These are phyloP conservation scores for Thera obeliscata DNA, from an alignment of 2,888 invertebrate genomes.

Conservation along the genomic window DNA sequence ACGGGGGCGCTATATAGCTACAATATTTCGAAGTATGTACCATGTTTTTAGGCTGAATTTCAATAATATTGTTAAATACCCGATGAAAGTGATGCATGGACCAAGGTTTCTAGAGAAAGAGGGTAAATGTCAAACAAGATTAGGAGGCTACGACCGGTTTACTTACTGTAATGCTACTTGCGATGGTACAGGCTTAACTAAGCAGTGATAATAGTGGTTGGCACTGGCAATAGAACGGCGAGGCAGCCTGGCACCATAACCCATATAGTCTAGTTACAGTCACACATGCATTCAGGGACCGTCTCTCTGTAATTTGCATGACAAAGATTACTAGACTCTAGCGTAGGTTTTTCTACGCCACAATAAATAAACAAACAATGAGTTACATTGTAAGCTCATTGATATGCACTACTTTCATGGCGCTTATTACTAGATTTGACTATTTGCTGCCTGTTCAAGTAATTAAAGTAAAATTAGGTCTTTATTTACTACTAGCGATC, in stretches of 20 bases:
- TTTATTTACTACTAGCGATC: too few species aligned
- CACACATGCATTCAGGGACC: constrained; percentile 17
- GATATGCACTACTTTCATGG: too few species aligned
- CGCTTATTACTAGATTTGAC: background rate
- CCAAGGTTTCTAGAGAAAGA: constrained; percentile 20
- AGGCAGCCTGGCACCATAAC: constrained; percentile 21
- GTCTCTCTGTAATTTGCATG: constrained; percentile 14
- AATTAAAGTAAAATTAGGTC: too few species aligned
- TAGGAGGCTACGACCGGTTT: constrained; percentile 28
- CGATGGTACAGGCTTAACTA: constrained; percentile 9
- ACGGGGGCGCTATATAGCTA: too few species aligned
- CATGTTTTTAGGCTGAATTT: too few species aligned
- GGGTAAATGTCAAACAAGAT: constrained; percentile 31
- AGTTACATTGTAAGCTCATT: background rate
- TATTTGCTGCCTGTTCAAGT: too few species aligned
- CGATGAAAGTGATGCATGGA: background rate
- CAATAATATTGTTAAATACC: background rate
- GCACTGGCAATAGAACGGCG: constrained; percentile 30
- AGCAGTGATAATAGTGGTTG: constrained; percentile 22
- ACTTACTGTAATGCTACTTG: constrained; percentile 22
- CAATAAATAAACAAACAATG: background rate
- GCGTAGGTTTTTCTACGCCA: background rate
- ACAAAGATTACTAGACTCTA: background rate
- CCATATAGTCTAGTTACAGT: constrained; percentile 24
- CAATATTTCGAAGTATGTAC: too few species aligned